phyloP scores from a whole-genome alignment of 1,140 invertebrate species.

The Episyrphus balteatus region DNA sequence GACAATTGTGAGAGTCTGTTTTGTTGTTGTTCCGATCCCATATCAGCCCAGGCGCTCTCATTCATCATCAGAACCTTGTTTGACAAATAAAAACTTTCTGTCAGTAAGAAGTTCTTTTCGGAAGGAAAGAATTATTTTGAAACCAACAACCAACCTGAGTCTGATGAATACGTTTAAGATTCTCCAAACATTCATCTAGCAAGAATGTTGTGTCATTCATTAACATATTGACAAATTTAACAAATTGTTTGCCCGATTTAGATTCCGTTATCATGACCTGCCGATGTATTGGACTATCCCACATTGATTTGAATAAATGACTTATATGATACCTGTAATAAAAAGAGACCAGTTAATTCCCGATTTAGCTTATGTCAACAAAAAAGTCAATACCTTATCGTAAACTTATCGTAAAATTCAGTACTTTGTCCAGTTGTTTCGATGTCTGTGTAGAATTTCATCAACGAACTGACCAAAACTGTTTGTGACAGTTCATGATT shows the following conservation, averaged over 20 bases:
- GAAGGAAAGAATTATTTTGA: neutral
- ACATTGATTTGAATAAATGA: conserved; percentile 85
- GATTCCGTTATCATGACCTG: conserved; percentile 72
- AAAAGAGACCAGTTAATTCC: conserved; percentile 1
- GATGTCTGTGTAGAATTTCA: conserved; percentile 98
- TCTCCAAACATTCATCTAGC: conserved; percentile 90
- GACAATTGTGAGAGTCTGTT: conserved; percentile 64
- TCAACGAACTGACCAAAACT: conserved; percentile 73
- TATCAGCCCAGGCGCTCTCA: conserved; percentile 49
- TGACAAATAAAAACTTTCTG: neutral
- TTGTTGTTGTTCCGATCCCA: conserved; percentile 63
- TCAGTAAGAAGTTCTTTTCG: neutral
- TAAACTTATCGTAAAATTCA: conserved; percentile 99
- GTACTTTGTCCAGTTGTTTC: conserved; percentile 94
- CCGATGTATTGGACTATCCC: conserved; percentile 55
- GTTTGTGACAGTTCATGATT: conserved; percentile 76
- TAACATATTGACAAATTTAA: conserved; percentile 97
- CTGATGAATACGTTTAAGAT: conserved; percentile 90
- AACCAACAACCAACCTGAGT: conserved; percentile 56
- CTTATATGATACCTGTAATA: conserved; percentile 77
- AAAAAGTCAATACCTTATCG: conserved; percentile 53
- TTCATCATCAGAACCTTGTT: conserved; percentile 52
- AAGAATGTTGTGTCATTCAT: conserved; percentile 99
- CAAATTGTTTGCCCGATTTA: conserved; percentile 82
- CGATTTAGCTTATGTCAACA: neutral